Conservation (phyloP, 2,113 vertebrate genomes). For the Tyto alba region DNA sequence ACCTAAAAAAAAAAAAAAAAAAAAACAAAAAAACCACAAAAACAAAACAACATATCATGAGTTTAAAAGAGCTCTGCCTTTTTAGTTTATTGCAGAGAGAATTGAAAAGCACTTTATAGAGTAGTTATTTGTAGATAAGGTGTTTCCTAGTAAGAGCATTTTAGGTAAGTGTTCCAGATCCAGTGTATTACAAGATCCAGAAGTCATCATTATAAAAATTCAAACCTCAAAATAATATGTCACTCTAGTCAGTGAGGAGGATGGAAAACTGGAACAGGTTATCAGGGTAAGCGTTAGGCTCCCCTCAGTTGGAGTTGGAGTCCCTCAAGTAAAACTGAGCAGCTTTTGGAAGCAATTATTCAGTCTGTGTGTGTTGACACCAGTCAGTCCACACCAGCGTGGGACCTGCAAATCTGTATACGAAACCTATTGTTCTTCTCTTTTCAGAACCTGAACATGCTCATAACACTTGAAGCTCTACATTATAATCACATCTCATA, state of each 20-base stretch:
- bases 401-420: neutral
- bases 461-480: neutral
- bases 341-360: neutral
- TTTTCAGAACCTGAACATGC: neutral
- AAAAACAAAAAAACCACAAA: no score
- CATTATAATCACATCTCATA: neutral
- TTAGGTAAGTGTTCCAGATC: neutral
- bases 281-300: neutral
- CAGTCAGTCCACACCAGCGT: neutral
- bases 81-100: neutral
- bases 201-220: neutral
- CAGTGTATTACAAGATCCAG: neutral
- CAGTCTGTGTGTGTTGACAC: accelerated
- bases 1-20: no score
- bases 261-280: neutral
- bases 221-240: neutral
- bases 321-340: neutral
- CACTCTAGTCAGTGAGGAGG: neutral
- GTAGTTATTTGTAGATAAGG: neutral
- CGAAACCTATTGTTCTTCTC: neutral
- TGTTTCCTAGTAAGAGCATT: neutral
- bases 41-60: no score
- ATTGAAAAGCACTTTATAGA: neutral
- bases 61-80: neutral
- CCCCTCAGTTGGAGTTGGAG: neutral